phyloP scores from a whole-genome alignment of 2,797 vertebrate species.

The Anomalospiza imberbis region DNA sequence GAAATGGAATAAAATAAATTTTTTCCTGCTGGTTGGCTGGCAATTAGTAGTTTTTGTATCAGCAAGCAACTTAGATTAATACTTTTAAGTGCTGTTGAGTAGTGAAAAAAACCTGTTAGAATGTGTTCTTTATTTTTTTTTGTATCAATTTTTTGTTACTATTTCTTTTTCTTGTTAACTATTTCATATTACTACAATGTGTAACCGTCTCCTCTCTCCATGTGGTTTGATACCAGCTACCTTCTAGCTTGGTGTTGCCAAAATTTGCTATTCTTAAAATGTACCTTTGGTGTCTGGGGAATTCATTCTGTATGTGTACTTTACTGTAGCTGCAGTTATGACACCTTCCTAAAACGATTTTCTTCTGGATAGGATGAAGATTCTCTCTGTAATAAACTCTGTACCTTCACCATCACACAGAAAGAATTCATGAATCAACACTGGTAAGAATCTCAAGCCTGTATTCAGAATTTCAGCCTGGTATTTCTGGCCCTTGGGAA shows the following conservation, averaged over 20 bases:
- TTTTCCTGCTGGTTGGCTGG: not conserved
- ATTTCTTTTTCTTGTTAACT: not conserved
- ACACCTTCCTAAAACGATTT: not conserved
- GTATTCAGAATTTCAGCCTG: not conserved
- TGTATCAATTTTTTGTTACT: not conserved
- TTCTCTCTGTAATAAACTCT: constrained; percentile 98
- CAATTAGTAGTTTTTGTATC: not conserved
- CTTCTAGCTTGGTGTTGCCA: not conserved
- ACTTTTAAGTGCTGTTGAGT: not conserved
- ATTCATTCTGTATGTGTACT: not conserved
- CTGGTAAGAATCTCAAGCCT: constrained; percentile 81
- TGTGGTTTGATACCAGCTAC: not conserved
- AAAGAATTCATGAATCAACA: constrained; percentile 99
- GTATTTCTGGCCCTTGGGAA: not conserved
- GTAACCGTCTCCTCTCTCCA: rapidly evolving
- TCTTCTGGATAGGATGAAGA: constrained; percentile 89
- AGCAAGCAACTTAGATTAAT: not conserved
- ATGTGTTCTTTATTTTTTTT: not conserved
- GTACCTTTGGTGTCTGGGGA: rapidly evolving
- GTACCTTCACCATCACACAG: constrained; percentile 98
- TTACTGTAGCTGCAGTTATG: not conserved
- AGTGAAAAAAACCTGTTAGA: not conserved
- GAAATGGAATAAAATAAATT: not conserved
- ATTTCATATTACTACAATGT: not conserved
- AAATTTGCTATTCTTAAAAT: not conserved